Evolutionary conservation across 2,113 vertebrate species (phyloP), one percentile per base, ranked within the genome.

Genomic region (Chrysemys picta): DNA sequence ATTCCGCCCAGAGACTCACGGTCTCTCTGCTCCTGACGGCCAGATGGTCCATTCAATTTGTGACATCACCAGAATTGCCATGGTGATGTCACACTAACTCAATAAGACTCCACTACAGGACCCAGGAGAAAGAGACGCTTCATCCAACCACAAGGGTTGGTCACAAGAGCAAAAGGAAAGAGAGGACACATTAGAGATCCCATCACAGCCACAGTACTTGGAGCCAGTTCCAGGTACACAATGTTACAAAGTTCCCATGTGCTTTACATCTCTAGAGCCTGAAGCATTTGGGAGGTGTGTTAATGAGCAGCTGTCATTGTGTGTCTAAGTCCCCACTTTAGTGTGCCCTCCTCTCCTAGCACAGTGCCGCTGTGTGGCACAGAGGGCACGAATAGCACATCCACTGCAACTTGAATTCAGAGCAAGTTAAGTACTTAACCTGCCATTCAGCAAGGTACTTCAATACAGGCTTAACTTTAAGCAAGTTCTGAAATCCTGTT

Each of bases 311-410:
- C 4, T 4, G 5, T 80, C 56, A 54, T 42, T 2, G 1, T 6
- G 35, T 9, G 13, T 0, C 8, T 1, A 5, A 84, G 29, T 50
- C 62, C 62, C 22, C 0, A 49, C 57, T 80, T 8, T 1, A 45
- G 81, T 29, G n/a, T 8, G 1, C 13, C 42, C 2, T 24, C 2
- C 76, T 19, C 17, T 31, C 38, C 84, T 85, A 14, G 42, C 85
- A 3, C 1, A 1, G 3, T 6, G 3, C 38, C 0, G 19, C 65
- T 38, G n/a, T 0, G 42, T n/a, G 59, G 8, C 80, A 21, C 0
- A 0, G 50, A 52, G 19, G 27, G 49, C 53, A 35, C 1, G 1
- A 3, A 19, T 0, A 2, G n/a, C 4, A 12, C 49, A 7, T 38
- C 50, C 54, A 0, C 38, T 3, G 53, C 84, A n/a, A 62, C 1